Base-by-base conservation (phyloP, 53 echinoderm and acorn worm species). In the Henricia sp. region DNA sequence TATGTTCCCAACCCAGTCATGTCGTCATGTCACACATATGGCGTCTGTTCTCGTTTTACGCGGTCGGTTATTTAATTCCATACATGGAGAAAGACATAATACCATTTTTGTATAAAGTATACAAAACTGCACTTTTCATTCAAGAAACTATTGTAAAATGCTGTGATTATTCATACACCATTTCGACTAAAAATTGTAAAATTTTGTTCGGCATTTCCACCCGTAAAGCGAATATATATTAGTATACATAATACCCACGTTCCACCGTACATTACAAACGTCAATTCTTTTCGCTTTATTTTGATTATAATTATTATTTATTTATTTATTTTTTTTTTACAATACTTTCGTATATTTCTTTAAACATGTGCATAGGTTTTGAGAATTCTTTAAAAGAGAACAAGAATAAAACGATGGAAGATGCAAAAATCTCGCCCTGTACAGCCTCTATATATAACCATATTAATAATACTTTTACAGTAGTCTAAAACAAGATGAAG, bases 301-400 rank as follows among this genome's bases (percentile, higher is more conserved):
- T n/a, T n/a, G n/a, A n/a, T n/a, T 63, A 80, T 64, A 80, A 80
- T 80, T 59, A 41, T 42, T 58, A 58, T 59, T 60, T 44, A 46
- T 41, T 37, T 80, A 80, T 52, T 71, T 80, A 80, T 80, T 80
- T 44, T 46, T 80, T 32, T n/a, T n/a, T n/a, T n/a, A n/a, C n/a
- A n/a, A n/a, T n/a, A n/a, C n/a, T n/a, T n/a, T n/a, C n/a, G n/a
- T n/a, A n/a, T n/a, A n/a, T n/a, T n/a, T n/a, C n/a, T n/a, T 80
- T 57, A 80, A 80, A 80, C 80, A 64, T 80, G 80, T 80, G 80
- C 80, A 80, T 80, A 80, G 80, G 80, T 80, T 75, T 80, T 80
- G 80, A 80, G 64, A 29, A 46, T 80, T 70, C 46, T 19, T 46
- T 70, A 44, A 29, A 62, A 62, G 62, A 80, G 80, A 80, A 44